Base-by-base conservation (phyloP, 2,888 invertebrate genomes). In the Aproaerema taeniolella region DNA sequence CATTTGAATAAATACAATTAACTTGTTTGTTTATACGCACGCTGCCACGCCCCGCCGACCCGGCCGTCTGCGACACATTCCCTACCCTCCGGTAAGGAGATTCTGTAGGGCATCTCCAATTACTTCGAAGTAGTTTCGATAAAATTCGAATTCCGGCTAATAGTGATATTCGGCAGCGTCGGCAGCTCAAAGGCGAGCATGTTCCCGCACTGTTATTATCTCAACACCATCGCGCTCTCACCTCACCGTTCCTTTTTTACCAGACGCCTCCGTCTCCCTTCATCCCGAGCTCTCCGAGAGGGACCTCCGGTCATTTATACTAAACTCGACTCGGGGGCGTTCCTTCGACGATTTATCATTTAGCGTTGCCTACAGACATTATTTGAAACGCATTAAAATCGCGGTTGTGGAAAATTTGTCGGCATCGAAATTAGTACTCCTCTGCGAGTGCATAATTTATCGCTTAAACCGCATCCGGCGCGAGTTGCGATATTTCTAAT, bases 1-100 rank as follows among this genome's bases (percentile, higher is more conserved):
- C 75, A 85, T 86, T 85, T 83, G 77, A 86, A 86, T 85, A 86
- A 83, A 85, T 82, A 86, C 83, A 83, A 86, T 86, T 86, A 83
- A 80, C 82, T 86, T 85, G 82, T 86, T 85, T 86, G 85, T 82
- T 83, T 82, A 40, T 40, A 71, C 72, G 68, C 68, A 66, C 62
- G 71, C 67, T 55, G 64, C 59, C 60, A 67, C 72, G 67, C 72
- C 72, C 73, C 54, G 58, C 30, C 61, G 63, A 63, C 64, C 62
- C 62, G 55, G 61, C 66, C 70, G 69, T 62, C 64, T 67, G 57
- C 53, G 61, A 60, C 61, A 59, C 65, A 75, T 75, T 70, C 72
- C 61, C 58, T 42, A 38, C 40, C 45, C 44, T 46, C 42, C 29
- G 40, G 20, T 20, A 20, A 12, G 31, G 28, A 42, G 28, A 42